Conservation (phyloP, 2,113 vertebrate species). For the Daubentonia madagascariensis region DNA sequence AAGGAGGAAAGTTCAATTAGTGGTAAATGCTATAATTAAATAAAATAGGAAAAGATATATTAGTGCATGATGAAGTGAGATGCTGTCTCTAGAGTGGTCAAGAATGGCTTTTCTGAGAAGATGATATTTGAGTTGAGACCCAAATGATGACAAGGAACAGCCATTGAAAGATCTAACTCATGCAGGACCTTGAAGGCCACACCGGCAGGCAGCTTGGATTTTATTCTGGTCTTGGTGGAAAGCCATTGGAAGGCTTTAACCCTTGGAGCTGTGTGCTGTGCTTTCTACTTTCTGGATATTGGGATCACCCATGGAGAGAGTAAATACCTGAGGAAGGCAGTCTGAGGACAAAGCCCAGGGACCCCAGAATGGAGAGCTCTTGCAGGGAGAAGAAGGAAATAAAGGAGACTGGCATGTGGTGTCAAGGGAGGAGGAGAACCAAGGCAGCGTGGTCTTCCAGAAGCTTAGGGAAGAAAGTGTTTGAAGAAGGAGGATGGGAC, state of each 20-base stretch:
- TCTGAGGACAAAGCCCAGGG: not conserved
- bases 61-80: not conserved
- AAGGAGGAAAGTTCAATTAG: not conserved
- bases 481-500: not conserved
- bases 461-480: not conserved
- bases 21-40: slow-evolving; percentile 13
- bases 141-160: not conserved
- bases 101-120: not conserved
- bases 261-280: not conserved
- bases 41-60: not conserved
- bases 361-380: not conserved
- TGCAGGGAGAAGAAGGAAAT: not conserved
- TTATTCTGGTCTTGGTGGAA: not conserved
- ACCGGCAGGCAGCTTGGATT: not conserved
- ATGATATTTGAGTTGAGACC: not conserved
- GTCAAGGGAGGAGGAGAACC: not conserved
- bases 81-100: not conserved
- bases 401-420: not conserved
- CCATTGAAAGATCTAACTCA: not conserved
- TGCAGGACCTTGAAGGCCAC: not conserved
- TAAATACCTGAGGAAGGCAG: not conserved
- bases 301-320: not conserved
- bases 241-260: not conserved
- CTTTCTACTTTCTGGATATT: not conserved
- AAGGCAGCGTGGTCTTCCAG: not conserved